These are phyloP conservation scores for Epinephelus fuscoguttatus DNA, from an alignment of 2,113 vertebrate species.

Conservation along the genomic window DNA sequence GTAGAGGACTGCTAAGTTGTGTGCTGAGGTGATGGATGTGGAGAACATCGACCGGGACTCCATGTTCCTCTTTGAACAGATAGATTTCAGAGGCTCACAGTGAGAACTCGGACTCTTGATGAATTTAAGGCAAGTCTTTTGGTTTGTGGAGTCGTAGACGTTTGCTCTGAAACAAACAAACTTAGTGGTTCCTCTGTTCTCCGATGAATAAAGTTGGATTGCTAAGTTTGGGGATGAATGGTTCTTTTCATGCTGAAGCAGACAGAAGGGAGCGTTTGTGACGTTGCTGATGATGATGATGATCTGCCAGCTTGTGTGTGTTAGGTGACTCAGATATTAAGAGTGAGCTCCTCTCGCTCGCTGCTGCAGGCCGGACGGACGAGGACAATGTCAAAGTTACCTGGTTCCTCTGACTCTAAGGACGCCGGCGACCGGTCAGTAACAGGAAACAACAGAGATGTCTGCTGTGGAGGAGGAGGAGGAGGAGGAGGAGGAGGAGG, in stretches of 20 bases:
- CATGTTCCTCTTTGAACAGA: conserved; percentile 9
- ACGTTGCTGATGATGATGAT: conserved; percentile 26
- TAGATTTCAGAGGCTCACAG: conserved; percentile 34
- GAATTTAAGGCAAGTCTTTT: conserved; percentile 64
- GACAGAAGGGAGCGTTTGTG: conserved; percentile 22
- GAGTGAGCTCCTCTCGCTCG: conserved; percentile 39
- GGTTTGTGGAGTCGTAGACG: neutral
- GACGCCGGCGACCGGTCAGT: conserved; percentile 50
- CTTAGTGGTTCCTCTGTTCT: conserved; percentile 44
- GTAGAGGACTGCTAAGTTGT: conserved; percentile 52
- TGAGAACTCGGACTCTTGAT: conserved; percentile 57
- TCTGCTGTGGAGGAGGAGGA: neutral
- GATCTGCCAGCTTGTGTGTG: conserved; percentile 31
- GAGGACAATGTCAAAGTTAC: conserved; percentile 56
- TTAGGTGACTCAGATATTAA: conserved; percentile 33
- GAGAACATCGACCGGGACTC: conserved; percentile 16
- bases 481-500: neutral
- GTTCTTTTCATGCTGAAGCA: conserved; percentile 36
- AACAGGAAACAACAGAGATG: conserved; percentile 5
- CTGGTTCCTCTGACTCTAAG: conserved; percentile 28
- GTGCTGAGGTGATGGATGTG: conserved; percentile 32
- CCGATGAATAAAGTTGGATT: conserved; percentile 10
- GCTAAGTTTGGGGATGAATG: conserved; percentile 46
- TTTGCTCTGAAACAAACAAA: neutral
- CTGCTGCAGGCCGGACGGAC: conserved; percentile 43